Percentiles rank a stretch among this genome's conserved stretches.
Conservation (phyloP, 1,140 invertebrate genomes). For the Rhyacophila brunnea region DNA sequence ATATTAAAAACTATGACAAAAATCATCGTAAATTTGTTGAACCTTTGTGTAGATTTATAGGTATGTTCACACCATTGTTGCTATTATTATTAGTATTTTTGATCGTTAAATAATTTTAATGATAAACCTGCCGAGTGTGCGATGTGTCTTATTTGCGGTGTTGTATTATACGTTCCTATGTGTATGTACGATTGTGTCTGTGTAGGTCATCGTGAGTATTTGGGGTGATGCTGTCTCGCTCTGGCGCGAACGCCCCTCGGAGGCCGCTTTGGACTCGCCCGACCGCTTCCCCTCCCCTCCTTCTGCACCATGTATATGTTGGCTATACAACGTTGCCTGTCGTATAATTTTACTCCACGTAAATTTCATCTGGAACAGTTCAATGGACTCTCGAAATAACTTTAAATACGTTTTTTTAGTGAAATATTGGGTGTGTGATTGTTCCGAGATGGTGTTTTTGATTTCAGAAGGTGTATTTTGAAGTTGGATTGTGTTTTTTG, state of each 20-base stretch:
- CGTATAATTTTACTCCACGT: slow-evolving; percentile 57
- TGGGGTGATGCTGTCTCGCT: not conserved
- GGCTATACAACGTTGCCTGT: slow-evolving; percentile 55
- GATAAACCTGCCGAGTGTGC: too few species aligned
- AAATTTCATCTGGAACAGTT: slow-evolving; percentile 56
- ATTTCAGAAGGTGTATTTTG: slow-evolving; percentile 10
- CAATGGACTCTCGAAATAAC: slow-evolving; percentile 53
- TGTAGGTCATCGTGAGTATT: too few species aligned
- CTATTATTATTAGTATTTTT: too few species aligned
- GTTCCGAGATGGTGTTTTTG: slow-evolving; percentile 6
- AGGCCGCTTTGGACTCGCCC: slow-evolving; percentile 8
- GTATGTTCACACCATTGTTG: too few species aligned
- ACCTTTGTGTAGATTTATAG: too few species aligned
- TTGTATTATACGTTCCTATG: too few species aligned
- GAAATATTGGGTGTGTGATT: slow-evolving; percentile 14
- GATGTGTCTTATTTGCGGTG: too few species aligned
- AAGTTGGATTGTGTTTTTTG: slow-evolving; percentile 25
- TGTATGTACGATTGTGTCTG: too few species aligned
- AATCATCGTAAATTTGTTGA: too few species aligned
- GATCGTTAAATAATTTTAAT: too few species aligned
- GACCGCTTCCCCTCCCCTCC: slow-evolving; percentile 4
- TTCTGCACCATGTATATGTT: slow-evolving; percentile 39
- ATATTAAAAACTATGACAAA: too few species aligned
- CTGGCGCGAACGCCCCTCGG: slow-evolving; percentile 4
- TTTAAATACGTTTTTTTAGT: slow-evolving; percentile 28